Percentiles rank a stretch among this genome's conserved stretches.
These are phyloP conservation scores for Dipodomys ordii DNA, from an alignment of 2,113 vertebrate species.

Conservation along the genomic window DNA sequence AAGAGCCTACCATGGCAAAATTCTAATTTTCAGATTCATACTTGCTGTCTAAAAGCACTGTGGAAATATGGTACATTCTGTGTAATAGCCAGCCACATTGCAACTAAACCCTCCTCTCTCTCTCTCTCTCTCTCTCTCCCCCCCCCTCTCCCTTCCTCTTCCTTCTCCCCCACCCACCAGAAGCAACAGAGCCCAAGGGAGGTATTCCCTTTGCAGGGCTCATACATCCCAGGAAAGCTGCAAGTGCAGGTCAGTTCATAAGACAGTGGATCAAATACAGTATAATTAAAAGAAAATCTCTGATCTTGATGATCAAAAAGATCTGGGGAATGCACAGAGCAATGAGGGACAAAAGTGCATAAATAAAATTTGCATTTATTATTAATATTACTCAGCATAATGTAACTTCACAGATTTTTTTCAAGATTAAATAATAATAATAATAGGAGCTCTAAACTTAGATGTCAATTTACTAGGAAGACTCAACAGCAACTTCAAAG, in stretches of 20 bases:
- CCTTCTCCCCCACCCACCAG: not conserved
- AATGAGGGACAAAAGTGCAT: not conserved
- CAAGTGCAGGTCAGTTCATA: slow-evolving; percentile 35
- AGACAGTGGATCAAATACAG: slow-evolving; percentile 12
- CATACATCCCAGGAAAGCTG: slow-evolving; percentile 16
- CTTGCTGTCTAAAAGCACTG: not conserved
- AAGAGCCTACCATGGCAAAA: not conserved
- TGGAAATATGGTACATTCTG: not conserved
- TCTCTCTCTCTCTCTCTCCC: not conserved
- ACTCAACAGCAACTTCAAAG: slow-evolving; percentile 67
- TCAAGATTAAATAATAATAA: slow-evolving; percentile 34
- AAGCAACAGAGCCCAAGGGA: not conserved
- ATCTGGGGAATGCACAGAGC: not conserved
- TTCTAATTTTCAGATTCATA: not conserved
- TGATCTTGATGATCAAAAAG: slow-evolving; percentile 43
- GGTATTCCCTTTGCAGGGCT: not conserved
- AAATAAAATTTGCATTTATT: slow-evolving; percentile 17
- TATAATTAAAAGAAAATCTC: slow-evolving; percentile 62
- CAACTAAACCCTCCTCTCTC: not conserved
- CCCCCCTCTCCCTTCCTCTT: not conserved
- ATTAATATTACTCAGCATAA: slow-evolving; percentile 33
- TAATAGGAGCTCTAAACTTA: slow-evolving; percentile 66
- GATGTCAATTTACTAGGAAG: slow-evolving; percentile 67
- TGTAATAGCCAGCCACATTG: not conserved
- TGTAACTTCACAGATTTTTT: not conserved